phyloP scores from a whole-genome alignment of 2,113 vertebrate species.

The Colistium nudipinnis region DNA sequence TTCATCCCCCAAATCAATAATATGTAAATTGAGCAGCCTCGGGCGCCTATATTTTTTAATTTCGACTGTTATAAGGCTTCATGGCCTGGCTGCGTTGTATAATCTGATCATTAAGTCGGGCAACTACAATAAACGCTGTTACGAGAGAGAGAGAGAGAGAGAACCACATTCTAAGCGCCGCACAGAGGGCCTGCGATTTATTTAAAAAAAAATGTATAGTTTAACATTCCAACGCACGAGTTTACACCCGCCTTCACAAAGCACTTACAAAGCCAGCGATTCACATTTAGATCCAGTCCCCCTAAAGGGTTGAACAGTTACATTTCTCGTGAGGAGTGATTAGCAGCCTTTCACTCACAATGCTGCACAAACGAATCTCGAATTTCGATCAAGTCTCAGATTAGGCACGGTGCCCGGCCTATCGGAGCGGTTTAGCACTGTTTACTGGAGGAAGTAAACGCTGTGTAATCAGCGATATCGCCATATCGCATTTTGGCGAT shows the following conservation, averaged over 20 bases:
- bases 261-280: too few relatives aligned
- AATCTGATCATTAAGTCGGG: background rate
- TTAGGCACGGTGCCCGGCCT: background rate
- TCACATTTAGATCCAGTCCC: too few relatives aligned
- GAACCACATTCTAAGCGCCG: background rate
- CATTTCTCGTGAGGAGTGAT: too few relatives aligned
- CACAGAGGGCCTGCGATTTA: too few relatives aligned
- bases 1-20: background rate
- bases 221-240: too few relatives aligned
- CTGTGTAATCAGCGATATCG: background rate
- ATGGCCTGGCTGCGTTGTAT: background rate
- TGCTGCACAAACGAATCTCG: conserved; percentile 31
- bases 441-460: conserved; percentile 7
- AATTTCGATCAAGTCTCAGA: conserved; percentile 17
- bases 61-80: too few relatives aligned
- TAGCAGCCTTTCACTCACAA: too few relatives aligned
- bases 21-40: background rate
- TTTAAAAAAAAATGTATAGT: too few relatives aligned
- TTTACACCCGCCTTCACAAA: too few relatives aligned
- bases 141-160: too few relatives aligned
- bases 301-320: too few relatives aligned
- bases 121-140: background rate
- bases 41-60: background rate
- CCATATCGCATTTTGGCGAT: background rate
- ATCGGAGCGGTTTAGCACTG: background rate